phyloP scores from a whole-genome alignment of 2,113 vertebrate species.

The Trogon surrucura region DNA sequence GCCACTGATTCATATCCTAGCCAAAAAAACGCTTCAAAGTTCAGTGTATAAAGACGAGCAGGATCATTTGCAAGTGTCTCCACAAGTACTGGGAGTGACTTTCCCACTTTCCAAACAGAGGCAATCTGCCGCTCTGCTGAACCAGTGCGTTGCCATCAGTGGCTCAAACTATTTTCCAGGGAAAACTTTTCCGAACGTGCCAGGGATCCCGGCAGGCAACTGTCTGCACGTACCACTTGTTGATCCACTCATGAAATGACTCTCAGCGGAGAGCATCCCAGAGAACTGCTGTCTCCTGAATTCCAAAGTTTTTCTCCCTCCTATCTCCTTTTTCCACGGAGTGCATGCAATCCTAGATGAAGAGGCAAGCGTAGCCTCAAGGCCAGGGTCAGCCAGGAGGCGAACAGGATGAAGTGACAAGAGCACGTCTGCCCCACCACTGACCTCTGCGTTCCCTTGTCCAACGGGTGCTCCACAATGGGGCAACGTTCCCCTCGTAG shows the following conservation, averaged over 20 bases:
- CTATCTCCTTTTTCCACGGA: rapidly evolving
- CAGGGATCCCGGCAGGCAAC: background rate
- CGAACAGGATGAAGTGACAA: background rate
- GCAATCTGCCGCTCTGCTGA: slow-evolving; percentile 26
- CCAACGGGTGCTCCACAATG: background rate
- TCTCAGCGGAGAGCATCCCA: background rate
- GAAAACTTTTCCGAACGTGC: background rate
- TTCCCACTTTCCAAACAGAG: slow-evolving; percentile 21
- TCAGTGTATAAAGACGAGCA: background rate
- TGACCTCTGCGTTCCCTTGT: background rate
- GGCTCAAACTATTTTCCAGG: background rate
- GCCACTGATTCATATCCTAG: background rate
- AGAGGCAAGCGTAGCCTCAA: background rate
- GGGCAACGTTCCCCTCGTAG: background rate
- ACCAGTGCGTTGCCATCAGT: background rate
- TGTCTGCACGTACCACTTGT: background rate
- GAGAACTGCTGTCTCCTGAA: background rate
- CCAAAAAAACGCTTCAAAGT: background rate
- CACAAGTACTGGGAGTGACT: background rate
- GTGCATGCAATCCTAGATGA: background rate
- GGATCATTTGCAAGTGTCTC: background rate
- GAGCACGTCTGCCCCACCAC: background rate
- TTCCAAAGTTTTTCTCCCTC: background rate
- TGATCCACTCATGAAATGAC: background rate
- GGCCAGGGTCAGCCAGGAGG: background rate